phyloP scores from a whole-genome alignment of 2,113 vertebrate species.

The rat (Rattus norvegicus) region DNA sequence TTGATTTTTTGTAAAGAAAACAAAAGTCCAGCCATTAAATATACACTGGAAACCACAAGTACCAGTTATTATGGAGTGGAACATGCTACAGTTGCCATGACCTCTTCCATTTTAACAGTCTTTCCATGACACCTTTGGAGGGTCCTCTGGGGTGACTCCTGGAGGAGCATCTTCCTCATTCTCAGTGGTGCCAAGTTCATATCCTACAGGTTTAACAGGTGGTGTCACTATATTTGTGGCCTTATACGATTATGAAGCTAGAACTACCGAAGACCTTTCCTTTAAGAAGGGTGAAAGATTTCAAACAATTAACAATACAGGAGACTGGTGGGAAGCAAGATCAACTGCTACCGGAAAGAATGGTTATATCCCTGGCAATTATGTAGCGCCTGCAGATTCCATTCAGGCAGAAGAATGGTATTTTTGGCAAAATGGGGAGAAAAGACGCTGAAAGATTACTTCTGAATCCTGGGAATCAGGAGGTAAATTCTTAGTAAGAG shows the following conservation, averaged over 20 bases:
- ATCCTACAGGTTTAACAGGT: conserved; percentile 93
- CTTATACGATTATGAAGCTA: conserved; percentile 99
- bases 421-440: conserved; percentile 99
- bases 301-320: conserved; percentile 99
- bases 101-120: conserved; percentile 89
- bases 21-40: conserved; percentile 93
- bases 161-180: conserved; percentile 94
- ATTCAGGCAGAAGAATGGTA: conserved; percentile 99
- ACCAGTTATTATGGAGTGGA: conserved; percentile 93
- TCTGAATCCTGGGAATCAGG: conserved; percentile 95
- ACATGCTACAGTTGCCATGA: conserved; percentile 89
- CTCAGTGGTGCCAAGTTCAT: conserved; percentile 91
- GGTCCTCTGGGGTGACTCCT: conserved; percentile 92
- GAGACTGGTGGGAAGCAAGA: conserved; percentile 99
- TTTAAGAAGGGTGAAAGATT: conserved; percentile 99
- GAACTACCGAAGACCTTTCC: conserved; percentile 98
- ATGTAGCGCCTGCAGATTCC: conserved; percentile 98
- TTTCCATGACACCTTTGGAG: conserved; percentile 95
- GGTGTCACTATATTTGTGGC: conserved; percentile 99
- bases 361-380: conserved; percentile 99
- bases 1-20: conserved; percentile 89
- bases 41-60: conserved; percentile 89
- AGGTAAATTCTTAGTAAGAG: conserved; percentile 97
- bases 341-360: conserved; percentile 98
- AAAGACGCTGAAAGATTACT: conserved; percentile 98